Evolutionary conservation across 2,113 vertebrate genomes (phyloP).

Genomic region (Chaenocephalus aceratus): DNA sequence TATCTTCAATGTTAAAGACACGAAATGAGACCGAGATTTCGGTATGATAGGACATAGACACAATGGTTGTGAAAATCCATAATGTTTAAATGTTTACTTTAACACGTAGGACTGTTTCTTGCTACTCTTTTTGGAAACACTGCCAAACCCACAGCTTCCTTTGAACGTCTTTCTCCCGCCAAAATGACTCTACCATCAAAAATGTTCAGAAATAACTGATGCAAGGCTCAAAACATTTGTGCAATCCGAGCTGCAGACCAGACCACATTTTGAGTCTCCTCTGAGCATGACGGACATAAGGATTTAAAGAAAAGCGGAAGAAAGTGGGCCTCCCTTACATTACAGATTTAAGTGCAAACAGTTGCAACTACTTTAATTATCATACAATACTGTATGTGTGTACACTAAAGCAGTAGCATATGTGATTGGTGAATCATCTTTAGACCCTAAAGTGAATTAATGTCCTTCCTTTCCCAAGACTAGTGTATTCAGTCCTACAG

Average conservation of each 20-base stretch:
- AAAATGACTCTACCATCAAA: background rate
- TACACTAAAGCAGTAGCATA: constrained; percentile 5
- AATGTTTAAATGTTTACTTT: background rate
- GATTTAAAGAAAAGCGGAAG: background rate
- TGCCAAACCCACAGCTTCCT: background rate
- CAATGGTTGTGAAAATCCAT: no score
- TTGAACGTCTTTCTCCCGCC: background rate
- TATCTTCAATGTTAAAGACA: no score
- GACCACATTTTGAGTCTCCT: background rate
- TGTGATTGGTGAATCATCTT: constrained; percentile 20
- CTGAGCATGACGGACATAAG: background rate
- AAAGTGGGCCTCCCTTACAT: background rate
- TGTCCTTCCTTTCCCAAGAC: constrained; percentile 13
- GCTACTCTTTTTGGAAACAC: background rate
- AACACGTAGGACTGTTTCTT: background rate
- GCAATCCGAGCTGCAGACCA: background rate
- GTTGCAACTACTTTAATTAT: background rate
- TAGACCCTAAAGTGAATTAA: constrained; percentile 24
- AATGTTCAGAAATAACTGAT: background rate
- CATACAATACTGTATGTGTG: constrained; percentile 1
- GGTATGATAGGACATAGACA: no score
- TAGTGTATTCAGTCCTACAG: constrained; percentile 1
- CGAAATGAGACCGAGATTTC: background rate
- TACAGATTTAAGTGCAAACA: background rate
- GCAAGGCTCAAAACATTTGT: background rate